Base-by-base conservation (phyloP, 2,113 vertebrate species). In the Campylomormyrus tamandua region DNA sequence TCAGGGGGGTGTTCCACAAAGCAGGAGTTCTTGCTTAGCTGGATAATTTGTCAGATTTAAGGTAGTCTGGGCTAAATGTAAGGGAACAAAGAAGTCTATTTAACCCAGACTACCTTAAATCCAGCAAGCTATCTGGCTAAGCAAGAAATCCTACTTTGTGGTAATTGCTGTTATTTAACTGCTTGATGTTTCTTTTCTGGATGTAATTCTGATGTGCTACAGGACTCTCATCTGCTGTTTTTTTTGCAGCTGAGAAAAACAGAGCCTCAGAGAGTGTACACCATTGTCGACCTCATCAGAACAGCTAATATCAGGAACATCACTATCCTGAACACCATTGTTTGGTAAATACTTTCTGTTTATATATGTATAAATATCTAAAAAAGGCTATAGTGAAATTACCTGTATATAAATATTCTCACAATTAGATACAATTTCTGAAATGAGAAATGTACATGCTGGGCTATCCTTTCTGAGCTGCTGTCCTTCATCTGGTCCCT, bases 271-370 rank as follows among this genome's bases (percentile, higher is more conserved):
- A 58, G 50, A 11, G 9, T 39, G 17, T 90, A 92, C 85, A 89
- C 80, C 3, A 90, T 89, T 49, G 5, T 91, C 24, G 91, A 92
- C 87, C 90, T 93, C 17, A 19, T 92, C 31, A 90, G 45, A 56
- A 91, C 90, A 35, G 19, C 85, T 10, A 91, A 93, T 42, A 92
- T 92, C 48, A 91, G 91, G 56, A 93, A 91, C 74, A 45, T 92
- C 48, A 92, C 90, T 3, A 45, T 92, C 83, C 39, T 93, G 13
- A 90, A 86, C 62, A 83, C 89, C 46, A 50, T 89, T 11, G 42
- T 92, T 21, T 93, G 92, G 92, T 93, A 90, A 90, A 83, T 66
- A 15, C 3, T 77, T 13, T 46, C 3, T 90, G 19, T 89, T 53
- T 92, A 27, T 48, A n/a, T 66, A 66, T 27, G 58, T 66, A n/a